These are phyloP conservation scores for Pitta sordida DNA, from an alignment of 2,113 vertebrate species.

Conservation along the genomic window DNA sequence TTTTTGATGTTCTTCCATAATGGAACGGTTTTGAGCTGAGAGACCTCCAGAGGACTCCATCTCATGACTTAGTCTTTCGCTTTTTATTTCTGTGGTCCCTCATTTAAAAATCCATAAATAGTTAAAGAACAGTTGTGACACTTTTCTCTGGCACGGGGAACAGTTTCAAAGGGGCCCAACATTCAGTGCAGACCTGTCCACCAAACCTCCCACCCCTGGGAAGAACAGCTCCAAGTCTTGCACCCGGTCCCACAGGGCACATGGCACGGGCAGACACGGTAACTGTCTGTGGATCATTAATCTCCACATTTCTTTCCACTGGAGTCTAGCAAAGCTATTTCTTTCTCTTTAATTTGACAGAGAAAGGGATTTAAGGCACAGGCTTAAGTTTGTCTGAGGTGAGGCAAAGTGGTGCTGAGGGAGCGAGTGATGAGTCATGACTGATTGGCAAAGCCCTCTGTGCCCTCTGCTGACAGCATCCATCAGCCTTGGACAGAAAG, in stretches of 20 bases:
- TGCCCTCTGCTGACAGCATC: not conserved
- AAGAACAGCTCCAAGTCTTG: not conserved
- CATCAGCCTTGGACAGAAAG: not conserved
- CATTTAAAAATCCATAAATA: not conserved
- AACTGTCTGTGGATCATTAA: not conserved
- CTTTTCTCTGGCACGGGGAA: not conserved
- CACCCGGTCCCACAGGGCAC: not conserved
- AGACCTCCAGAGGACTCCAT: not conserved
- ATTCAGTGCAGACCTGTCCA: not conserved
- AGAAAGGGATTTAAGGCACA: not conserved
- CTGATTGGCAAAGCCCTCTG: not conserved
- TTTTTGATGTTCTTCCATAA: conserved; percentile 1
- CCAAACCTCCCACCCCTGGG: not conserved
- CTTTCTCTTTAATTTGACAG: not conserved
- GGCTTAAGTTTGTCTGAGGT: not conserved
- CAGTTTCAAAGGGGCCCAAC: not conserved
- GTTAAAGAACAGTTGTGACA: not conserved
- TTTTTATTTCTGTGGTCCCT: not conserved
- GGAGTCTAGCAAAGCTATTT: not conserved
- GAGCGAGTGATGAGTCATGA: not conserved
- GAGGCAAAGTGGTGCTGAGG: not conserved
- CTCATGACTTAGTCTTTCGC: not conserved
- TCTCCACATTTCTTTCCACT: not conserved
- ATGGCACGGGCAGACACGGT: rapidly evolving
- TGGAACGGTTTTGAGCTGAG: not conserved